Percentiles rank a stretch among this genome's conserved stretches.
phyloP scores from a whole-genome alignment of 2,797 vertebrate species.

The Pyrocephalus nanus region DNA sequence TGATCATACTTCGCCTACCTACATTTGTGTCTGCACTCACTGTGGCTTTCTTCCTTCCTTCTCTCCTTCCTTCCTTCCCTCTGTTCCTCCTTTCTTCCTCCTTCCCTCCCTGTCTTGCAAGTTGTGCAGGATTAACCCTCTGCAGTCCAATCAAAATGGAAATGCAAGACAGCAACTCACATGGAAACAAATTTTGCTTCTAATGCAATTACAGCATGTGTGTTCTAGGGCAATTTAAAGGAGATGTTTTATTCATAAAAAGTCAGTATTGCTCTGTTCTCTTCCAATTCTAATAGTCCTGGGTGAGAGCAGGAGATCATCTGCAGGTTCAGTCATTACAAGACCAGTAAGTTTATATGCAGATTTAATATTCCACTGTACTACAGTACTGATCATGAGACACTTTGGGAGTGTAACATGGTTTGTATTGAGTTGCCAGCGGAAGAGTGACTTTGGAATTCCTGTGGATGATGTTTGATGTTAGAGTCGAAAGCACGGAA shows the following conservation, averaged over 20 bases:
- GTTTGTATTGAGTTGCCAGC: neutral
- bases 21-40: neutral
- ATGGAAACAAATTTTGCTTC: neutral
- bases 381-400: neutral
- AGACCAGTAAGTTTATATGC: neutral
- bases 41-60: neutral
- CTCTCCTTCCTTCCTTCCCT: too few relatives aligned
- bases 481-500: rapidly evolving
- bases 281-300: neutral
- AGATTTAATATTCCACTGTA: neutral
- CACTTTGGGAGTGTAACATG: neutral
- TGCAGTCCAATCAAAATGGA: neutral
- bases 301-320: neutral
- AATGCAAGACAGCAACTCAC: neutral
- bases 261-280: neutral
- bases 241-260: neutral
- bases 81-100: too few relatives aligned
- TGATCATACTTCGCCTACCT: neutral
- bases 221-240: neutral
- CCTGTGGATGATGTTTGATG: neutral
- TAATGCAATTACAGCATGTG: neutral
- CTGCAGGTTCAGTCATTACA: neutral
- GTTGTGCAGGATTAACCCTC: neutral
- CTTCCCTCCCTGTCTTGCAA: neutral
- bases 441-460: neutral